Conservation (phyloP, 2,797 vertebrate species). For the Heteromormyrus szaboi region DNA sequence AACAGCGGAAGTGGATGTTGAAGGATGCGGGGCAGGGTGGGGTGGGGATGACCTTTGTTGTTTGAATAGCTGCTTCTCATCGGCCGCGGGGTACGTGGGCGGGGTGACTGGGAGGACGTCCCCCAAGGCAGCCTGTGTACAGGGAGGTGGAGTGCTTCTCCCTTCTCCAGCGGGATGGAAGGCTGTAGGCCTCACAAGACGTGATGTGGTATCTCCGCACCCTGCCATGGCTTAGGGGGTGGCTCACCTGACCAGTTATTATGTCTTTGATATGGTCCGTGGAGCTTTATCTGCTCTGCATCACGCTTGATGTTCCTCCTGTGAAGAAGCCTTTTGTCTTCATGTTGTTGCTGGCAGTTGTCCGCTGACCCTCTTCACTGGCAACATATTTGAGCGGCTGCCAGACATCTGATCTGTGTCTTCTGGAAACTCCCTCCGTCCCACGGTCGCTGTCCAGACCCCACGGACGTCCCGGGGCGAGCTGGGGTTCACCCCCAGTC, state of each 20-base stretch:
- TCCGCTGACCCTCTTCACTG: slow-evolving; percentile 11
- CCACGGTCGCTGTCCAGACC: slow-evolving; percentile 2
- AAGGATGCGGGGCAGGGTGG: neutral
- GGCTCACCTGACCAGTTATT: neutral
- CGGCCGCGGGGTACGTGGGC: neutral
- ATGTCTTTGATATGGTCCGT: neutral
- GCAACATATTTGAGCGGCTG: slow-evolving; percentile 19
- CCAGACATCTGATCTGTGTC: slow-evolving; percentile 16
- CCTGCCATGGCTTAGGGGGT: neutral
- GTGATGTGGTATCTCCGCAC: neutral
- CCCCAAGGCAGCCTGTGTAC: neutral
- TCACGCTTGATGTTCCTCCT: neutral
- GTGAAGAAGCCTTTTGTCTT: slow-evolving; percentile 19
- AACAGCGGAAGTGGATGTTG: neutral
- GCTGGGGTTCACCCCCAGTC: neutral
- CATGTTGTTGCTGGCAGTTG: slow-evolving; percentile 11
- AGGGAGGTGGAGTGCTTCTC: neutral
- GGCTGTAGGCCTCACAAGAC: neutral
- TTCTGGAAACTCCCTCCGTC: slow-evolving; percentile 21
- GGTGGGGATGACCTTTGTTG: slow-evolving; percentile 9
- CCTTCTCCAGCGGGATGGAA: neutral
- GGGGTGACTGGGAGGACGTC: neutral
- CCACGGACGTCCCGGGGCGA: neutral
- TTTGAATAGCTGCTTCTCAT: slow-evolving; percentile 19
- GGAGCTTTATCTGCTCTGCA: neutral